Evolutionary conservation across 1,140 invertebrate species (phyloP).

Genomic region (Planococcus citri): DNA sequence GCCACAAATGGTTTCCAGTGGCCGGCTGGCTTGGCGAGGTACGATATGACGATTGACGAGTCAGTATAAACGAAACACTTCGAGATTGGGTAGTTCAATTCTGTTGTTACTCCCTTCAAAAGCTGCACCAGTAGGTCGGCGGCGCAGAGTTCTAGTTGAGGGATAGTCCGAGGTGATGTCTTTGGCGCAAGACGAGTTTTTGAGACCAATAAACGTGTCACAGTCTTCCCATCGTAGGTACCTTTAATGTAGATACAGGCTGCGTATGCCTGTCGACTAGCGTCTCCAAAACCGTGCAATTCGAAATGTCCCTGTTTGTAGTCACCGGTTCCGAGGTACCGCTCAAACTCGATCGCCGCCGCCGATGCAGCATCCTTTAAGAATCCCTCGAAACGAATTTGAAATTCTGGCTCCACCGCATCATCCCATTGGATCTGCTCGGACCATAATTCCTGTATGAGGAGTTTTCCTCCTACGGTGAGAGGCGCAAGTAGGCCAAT

Average conservation of each 20-base stretch:
- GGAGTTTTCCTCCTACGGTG: constrained; percentile 32
- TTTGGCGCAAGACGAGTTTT: constrained; percentile 28
- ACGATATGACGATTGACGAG: constrained; percentile 33
- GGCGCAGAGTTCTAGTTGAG: constrained; percentile 32
- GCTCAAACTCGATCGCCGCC: constrained; percentile 24
- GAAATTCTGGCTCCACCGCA: constrained; percentile 27
- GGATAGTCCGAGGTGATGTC: constrained; percentile 30
- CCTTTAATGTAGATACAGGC: constrained; percentile 28
- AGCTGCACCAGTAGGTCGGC: constrained; percentile 29
- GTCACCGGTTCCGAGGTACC: constrained; percentile 22
- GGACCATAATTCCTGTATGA: constrained; percentile 34
- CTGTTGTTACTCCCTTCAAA: neutral
- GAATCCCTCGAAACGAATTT: constrained; percentile 26
- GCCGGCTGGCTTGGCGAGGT: constrained; percentile 30
- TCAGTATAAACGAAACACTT: constrained; percentile 28
- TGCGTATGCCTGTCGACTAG: constrained; percentile 26
- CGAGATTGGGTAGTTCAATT: constrained; percentile 16
- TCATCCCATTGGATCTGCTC: constrained; percentile 33
- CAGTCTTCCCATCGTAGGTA: constrained; percentile 15
- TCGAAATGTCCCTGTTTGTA: neutral
- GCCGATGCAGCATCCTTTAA: constrained; percentile 19
- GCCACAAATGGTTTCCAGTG: constrained; percentile 33
- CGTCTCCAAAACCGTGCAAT: constrained; percentile 30
- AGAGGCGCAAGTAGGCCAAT: constrained; percentile 33
- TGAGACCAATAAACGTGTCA: constrained; percentile 15